A percentile compares a stretch with the other conserved stretches of the same genome.
Evolutionary conservation across 2,888 invertebrate genomes (phyloP).

Genomic region (Arrhopalites spinosus): DNA sequence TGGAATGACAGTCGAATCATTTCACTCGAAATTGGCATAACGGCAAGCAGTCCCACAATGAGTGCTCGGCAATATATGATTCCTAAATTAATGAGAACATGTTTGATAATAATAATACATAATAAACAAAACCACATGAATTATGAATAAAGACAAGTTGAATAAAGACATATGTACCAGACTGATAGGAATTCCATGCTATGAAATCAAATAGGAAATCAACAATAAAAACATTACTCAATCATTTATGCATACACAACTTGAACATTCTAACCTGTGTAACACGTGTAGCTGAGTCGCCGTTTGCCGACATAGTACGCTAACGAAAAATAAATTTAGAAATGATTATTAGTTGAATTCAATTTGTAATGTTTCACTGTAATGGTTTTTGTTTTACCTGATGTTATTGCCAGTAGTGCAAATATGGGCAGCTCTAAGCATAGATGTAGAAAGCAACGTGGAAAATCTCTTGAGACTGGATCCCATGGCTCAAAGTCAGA

Average conservation of each 20-base stretch:
- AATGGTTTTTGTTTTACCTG: too few relatives aligned
- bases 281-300: slow-evolving; percentile 60
- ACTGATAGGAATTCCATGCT: background rate
- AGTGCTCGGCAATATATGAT: slow-evolving; percentile 72
- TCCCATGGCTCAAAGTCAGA: slow-evolving; percentile 75
- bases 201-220: background rate
- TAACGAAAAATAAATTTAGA: too few relatives aligned
- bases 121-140: slow-evolving; percentile 66
- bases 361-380: too few relatives aligned
- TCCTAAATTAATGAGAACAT: too few relatives aligned
- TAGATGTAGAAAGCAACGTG: slow-evolving; percentile 83
- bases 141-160: background rate
- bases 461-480: slow-evolving; percentile 72
- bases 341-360: too few relatives aligned
- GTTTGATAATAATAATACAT: slow-evolving; percentile 67
- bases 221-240: slow-evolving; percentile 61
- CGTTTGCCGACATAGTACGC: slow-evolving; percentile 79
- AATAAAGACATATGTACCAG: background rate
- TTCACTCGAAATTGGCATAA: slow-evolving; percentile 72
- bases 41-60: slow-evolving; percentile 67
- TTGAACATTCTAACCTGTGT: slow-evolving; percentile 66
- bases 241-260: slow-evolving; percentile 65
- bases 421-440: slow-evolving; percentile 74
- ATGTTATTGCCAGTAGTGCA: slow-evolving; percentile 73
- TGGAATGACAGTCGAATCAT: slow-evolving; percentile 58